Evolutionary conservation across 2,797 vertebrate genomes (phyloP).

Genomic region (Cichlasoma orientale): DNA sequence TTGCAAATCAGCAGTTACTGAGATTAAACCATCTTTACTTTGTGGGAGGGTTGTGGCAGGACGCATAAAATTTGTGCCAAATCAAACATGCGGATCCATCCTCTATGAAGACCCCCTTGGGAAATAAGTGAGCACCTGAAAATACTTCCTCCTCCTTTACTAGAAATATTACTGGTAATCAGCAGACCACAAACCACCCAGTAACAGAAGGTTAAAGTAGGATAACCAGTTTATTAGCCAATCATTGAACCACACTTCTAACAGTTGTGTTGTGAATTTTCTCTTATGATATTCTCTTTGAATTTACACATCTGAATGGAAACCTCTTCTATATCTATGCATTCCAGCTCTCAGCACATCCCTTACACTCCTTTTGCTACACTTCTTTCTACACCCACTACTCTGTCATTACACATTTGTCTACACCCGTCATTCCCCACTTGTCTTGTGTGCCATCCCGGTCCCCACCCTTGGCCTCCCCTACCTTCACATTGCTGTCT

Average conservation of each 20-base stretch:
- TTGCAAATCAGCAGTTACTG: background rate
- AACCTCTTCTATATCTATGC: background rate
- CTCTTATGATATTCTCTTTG: background rate
- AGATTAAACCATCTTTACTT: background rate
- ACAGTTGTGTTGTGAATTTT: background rate
- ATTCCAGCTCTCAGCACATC: background rate
- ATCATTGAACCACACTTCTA: background rate
- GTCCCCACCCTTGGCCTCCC: constrained; percentile 41
- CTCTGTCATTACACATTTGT: constrained; percentile 23
- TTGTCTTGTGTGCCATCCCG: constrained; percentile 22
- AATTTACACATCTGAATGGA: background rate
- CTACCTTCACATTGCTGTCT: constrained; percentile 49
- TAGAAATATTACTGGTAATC: background rate
- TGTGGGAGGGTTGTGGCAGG: background rate
- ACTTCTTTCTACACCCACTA: background rate
- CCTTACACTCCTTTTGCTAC: background rate
- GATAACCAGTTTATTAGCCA: background rate
- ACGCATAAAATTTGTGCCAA: background rate
- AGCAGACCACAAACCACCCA: background rate
- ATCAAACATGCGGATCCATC: background rate
- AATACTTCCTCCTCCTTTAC: background rate
- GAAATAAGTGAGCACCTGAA: background rate
- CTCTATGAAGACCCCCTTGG: background rate
- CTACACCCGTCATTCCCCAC: constrained; percentile 23
- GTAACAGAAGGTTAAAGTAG: background rate